A percentile compares a stretch with the other conserved stretches of the same genome.
Conservation (phyloP, 2,888 invertebrate species). For the Trichogramma dendrolimi region DNA sequence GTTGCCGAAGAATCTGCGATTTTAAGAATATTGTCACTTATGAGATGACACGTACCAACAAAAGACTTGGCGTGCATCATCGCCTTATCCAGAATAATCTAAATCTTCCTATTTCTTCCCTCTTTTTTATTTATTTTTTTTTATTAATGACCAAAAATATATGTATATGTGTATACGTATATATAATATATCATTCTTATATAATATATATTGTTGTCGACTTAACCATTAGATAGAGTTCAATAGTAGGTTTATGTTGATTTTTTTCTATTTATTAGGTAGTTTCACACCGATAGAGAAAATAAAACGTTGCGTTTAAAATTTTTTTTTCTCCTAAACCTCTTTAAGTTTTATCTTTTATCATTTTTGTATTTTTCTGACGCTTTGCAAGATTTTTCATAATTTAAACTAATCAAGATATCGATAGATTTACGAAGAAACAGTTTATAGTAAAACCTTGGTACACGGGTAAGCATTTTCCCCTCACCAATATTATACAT, state of each 20-base stretch:
- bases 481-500: background rate
- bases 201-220: conserved; percentile 47
- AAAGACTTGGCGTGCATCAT: conserved; percentile 47
- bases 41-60: conserved; percentile 42
- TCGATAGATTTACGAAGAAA: conserved; percentile 25
- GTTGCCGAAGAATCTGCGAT: conserved; percentile 38
- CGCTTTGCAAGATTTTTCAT: background rate
- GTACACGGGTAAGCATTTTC: background rate
- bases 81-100: conserved; percentile 33
- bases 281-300: conserved; percentile 52
- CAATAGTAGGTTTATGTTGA: conserved; percentile 49
- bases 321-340: conserved; percentile 27
- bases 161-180: conserved; percentile 47
- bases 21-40: conserved; percentile 50
- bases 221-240: conserved; percentile 51
- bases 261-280: conserved; percentile 41
- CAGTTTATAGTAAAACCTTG: conserved; percentile 17
- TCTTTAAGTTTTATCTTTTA: conserved; percentile 8
- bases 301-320: conserved; percentile 48
- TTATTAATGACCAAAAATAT: conserved; percentile 52
- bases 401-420: conserved; percentile 19
- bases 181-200: conserved; percentile 51
- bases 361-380: conserved; percentile 16
- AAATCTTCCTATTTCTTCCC: conserved; percentile 19
- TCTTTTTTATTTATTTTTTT: conserved; percentile 23